Base-by-base conservation (phyloP, 1,140 invertebrate genomes). In the Mya arenaria region DNA sequence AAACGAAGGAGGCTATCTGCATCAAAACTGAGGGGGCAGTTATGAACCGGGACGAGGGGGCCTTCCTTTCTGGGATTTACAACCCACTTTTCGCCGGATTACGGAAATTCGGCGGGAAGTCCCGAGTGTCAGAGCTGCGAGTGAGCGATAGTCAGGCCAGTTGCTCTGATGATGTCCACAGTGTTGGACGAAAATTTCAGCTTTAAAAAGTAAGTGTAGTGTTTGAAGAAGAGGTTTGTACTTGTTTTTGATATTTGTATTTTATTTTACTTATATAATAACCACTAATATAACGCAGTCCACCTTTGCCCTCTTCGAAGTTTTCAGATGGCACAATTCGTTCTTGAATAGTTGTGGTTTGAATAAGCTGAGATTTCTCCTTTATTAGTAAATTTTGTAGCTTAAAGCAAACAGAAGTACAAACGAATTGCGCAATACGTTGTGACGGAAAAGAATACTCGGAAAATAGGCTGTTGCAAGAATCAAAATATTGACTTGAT, bases 181-280 rank as follows among this genome's bases (percentile, higher is more conserved):
- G n/a, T n/a, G n/a, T n/a, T n/a, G n/a, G n/a, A n/a, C n/a, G n/a
- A n/a, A n/a, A n/a, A n/a, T n/a, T n/a, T n/a, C n/a, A n/a, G n/a
- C n/a, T n/a, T n/a, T n/a, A n/a, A n/a, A n/a, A n/a, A n/a, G n/a
- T n/a, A n/a, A n/a, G n/a, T n/a, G n/a, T 8, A 58, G 58, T 28
- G 15, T 62, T 30, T 32, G 36, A 62, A 17, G 36, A 30, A 25
- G 58, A 23, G 36, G 8, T 2, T 25, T 62, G 19, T 13, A 62
- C 58, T 62, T 62, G 15, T 4, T 62, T 62, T 30, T 62, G 13
- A 62, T 62, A 25, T 62, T 62, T 62, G 19, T 15, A 62, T 62
- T 62, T 62, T 28, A 62, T 23, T 30, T 62, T 62, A 32, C 28
- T 32, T 2, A 62, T 25, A n/a, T 8, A 62, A 30, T 62, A 62